A percentile compares a stretch with the other conserved stretches of the same genome.
Conservation (phyloP, 2,113 vertebrate genomes). For the Cynocephalus volans region DNA sequence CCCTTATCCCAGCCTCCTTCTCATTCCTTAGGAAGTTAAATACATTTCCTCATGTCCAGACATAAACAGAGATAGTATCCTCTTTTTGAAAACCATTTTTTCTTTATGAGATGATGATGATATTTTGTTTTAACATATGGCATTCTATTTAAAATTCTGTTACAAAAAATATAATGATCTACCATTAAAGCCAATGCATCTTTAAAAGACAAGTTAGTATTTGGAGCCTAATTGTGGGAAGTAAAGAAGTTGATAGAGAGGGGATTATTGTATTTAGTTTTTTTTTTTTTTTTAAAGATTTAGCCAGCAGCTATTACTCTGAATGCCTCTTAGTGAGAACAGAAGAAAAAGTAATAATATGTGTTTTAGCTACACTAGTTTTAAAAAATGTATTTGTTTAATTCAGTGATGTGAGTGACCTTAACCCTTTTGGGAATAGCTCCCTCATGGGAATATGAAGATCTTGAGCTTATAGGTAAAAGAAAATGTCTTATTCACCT, state of each 20-base stretch:
- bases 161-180: not conserved
- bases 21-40: not conserved
- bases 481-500: not conserved
- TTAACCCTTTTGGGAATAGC: not conserved
- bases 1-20: not conserved
- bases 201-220: not conserved
- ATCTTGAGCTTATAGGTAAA: not conserved
- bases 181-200: not conserved
- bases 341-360: not conserved
- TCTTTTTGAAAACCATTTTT: not conserved
- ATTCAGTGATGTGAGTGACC: not conserved
- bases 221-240: not conserved
- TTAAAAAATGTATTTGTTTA: not conserved
- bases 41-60: not conserved
- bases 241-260: conserved; percentile 30
- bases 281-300: not conserved
- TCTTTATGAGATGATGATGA: not conserved
- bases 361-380: not conserved
- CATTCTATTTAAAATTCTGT: conserved; percentile 28
- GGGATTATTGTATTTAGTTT: not conserved
- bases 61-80: not conserved
- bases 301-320: not conserved
- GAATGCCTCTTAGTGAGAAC: not conserved
- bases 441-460: not conserved
- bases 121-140: not conserved